Evolutionary conservation across 2,113 vertebrate species (phyloP), one percentile per base, ranked within the genome.

Genomic region (Diadophis punctatus): DNA sequence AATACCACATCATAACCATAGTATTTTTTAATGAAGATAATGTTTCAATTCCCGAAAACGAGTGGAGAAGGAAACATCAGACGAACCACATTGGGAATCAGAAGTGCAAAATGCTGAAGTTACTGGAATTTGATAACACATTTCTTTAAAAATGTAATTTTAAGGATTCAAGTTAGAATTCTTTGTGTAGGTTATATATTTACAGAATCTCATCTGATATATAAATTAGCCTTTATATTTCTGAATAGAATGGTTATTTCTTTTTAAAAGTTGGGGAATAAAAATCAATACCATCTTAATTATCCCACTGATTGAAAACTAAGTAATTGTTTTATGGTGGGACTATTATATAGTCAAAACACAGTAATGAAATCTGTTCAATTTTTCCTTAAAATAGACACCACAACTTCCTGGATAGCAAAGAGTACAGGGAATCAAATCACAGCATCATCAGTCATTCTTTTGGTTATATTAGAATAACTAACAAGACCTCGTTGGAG

Each of bases 1-100:
- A 90, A 86, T 25, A 85, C 14, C 89, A 87, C 93, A 85, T 58
- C n/a, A 88, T 93, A 96, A 93, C 94, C 86, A 90, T 92, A 93
- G 94, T 55, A 95, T 0, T 87, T 52, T 85, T 94, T 93, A 93
- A 95, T 94, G 91, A 91, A 93, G 91, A 95, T 90, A 89, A 88
- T 88, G 89, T 93, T 94, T 94, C 48, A 87, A 93, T 95, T 91
- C 91, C 91, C 60, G 52, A 92, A 86, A 51, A 86, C 60, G 22
- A 90, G 58, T 48, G 27, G 5, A 7, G 3, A 46, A 91, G 68
- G 88, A 60, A 46, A 87, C 52, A 92, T 55, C 60, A 88, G 87
- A 55, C 2, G 43, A 88, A 88, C 63, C 48, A 74, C 8, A 52
- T 30, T 16, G 22, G 7, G 53, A 87, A 30, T 63, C 39, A 87